Conservation (phyloP, 2,797 vertebrate species). For the Malurus leucopterus region DNA sequence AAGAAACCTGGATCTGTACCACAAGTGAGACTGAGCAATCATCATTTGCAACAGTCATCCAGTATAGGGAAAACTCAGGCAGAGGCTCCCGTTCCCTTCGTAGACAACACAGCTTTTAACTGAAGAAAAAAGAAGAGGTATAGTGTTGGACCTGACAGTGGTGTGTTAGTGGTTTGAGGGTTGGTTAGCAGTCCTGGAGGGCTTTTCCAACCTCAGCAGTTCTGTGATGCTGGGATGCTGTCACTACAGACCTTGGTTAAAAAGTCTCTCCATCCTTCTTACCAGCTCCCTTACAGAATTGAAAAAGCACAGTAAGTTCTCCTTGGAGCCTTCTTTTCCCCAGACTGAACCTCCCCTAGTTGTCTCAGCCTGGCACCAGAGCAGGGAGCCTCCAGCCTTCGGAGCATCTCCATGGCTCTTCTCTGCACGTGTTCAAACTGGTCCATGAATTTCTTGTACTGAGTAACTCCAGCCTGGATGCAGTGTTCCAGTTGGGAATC, state of each 20-base stretch:
- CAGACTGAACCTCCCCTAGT: neutral
- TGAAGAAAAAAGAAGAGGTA: neutral
- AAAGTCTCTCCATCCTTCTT: neutral
- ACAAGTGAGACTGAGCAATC: neutral
- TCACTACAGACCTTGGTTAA: neutral
- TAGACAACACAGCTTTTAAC: neutral
- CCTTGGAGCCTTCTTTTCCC: neutral
- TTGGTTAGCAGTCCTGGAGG: neutral
- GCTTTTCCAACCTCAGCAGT: neutral
- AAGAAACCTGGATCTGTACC: neutral
- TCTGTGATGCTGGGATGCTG: neutral
- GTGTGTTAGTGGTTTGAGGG: neutral
- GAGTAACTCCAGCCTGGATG: neutral
- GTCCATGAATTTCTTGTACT: accelerated
- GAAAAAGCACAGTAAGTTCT: neutral
- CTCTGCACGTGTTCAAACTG: neutral
- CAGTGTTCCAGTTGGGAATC: neutral
- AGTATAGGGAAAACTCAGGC: neutral
- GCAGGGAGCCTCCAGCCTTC: neutral
- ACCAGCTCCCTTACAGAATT: neutral
- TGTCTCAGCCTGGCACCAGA: neutral
- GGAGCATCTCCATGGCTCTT: neutral
- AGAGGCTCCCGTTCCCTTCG: neutral
- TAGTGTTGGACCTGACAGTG: neutral
- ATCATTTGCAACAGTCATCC: neutral